Percentiles rank a stretch among this genome's conserved stretches.
Conservation (phyloP, 2,888 invertebrate species). For the Drosophila engyochracea region DNA sequence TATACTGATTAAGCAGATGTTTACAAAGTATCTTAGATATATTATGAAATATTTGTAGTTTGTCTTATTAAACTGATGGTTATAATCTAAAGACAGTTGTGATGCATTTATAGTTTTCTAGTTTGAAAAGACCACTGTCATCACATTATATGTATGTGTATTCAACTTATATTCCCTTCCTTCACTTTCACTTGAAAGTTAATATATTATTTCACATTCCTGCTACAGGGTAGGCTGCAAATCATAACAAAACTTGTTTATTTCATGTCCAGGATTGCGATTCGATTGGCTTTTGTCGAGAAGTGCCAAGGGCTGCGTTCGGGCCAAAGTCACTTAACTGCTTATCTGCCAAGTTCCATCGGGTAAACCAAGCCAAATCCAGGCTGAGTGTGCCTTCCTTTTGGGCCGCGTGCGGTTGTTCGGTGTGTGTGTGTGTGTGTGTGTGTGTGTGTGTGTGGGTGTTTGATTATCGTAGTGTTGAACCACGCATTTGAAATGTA, state of each 20-base stretch:
- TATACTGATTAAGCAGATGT: not conserved
- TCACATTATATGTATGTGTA: not conserved
- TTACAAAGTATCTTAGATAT: not conserved
- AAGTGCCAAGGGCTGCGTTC: slow-evolving; percentile 43
- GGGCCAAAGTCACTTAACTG: slow-evolving; percentile 69
- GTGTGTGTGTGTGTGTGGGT: slow-evolving; percentile 24
- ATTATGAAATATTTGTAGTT: not conserved
- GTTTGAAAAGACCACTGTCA: not conserved
- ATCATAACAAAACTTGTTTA: slow-evolving; percentile 50
- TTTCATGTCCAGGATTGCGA: slow-evolving; percentile 47
- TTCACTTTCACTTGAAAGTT: not conserved
- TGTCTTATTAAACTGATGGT: not conserved
- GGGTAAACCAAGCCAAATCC: slow-evolving; percentile 66
- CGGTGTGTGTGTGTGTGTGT: slow-evolving; percentile 21
- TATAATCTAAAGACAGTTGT: not conserved
- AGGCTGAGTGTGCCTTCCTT: slow-evolving; percentile 31
- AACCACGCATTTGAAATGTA: slow-evolving; percentile 53
- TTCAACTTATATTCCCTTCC: too few species aligned
- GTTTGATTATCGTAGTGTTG: slow-evolving; percentile 24
- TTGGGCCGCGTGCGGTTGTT: slow-evolving; percentile 15
- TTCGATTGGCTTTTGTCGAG: slow-evolving; percentile 33
- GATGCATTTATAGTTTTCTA: not conserved
- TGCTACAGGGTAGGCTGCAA: slow-evolving; percentile 33
- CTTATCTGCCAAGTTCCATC: slow-evolving; percentile 67
- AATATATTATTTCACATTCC: not conserved